These are phyloP conservation scores for Petrocephalus microphthalmus DNA, from an alignment of 2,113 vertebrate species.

Conservation along the genomic window DNA sequence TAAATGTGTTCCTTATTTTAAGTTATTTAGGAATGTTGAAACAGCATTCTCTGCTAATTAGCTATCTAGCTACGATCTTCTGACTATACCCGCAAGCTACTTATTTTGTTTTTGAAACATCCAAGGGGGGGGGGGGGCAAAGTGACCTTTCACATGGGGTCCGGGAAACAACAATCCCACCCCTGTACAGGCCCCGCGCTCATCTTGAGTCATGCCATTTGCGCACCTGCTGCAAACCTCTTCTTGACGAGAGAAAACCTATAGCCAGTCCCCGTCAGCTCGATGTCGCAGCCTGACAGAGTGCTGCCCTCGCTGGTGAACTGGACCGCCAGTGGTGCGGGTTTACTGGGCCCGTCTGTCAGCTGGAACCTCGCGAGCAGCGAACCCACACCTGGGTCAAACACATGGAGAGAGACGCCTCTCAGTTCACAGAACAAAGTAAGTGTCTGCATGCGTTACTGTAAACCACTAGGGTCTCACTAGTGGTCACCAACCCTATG, in stretches of 20 bases:
- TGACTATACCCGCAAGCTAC: neutral
- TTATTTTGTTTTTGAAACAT: neutral
- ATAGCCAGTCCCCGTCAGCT: constrained; percentile 87
- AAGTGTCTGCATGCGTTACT: too few relatives aligned
- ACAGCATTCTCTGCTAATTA: neutral
- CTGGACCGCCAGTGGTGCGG: constrained; percentile 83
- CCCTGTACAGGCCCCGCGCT: neutral
- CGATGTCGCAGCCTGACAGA: constrained; percentile 88
- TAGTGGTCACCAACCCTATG: too few relatives aligned
- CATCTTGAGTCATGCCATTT: neutral
- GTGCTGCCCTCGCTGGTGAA: constrained; percentile 98
- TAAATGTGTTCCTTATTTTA: neutral
- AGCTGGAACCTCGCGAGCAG: constrained; percentile 89
- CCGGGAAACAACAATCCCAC: neutral
- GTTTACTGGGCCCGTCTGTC: constrained; percentile 83
- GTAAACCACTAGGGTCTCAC: too few relatives aligned
- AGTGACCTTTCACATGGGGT: neutral
- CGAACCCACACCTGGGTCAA: constrained; percentile 77
- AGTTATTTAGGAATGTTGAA: neutral
- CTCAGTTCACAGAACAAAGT: neutral
- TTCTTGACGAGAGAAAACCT: constrained; percentile 97
- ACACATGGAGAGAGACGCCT: neutral
- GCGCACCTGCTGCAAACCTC: constrained; percentile 91
- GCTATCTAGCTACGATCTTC: neutral
- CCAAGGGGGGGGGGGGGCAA: neutral